Conservation (phyloP, 2,113 vertebrate species). For the Romanogobio albipinnatus region DNA sequence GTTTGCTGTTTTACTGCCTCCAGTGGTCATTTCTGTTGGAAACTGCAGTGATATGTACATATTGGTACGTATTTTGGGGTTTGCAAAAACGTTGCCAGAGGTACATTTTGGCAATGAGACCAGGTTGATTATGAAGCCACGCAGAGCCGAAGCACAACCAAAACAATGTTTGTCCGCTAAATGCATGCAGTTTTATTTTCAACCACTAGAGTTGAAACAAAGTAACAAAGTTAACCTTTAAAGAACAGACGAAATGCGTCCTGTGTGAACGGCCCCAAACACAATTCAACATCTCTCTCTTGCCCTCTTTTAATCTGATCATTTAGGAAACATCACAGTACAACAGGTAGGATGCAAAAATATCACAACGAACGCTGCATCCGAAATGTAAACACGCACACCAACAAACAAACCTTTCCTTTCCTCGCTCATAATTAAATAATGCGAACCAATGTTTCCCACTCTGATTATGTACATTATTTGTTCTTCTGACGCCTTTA, state of each 20-base stretch:
- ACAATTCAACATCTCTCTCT: not conserved
- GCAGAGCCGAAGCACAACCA: too few relatives aligned
- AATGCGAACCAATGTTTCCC: constrained; percentile 62
- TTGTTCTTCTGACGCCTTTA: constrained; percentile 62
- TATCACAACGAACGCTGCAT: constrained; percentile 63
- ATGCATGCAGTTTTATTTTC: too few relatives aligned
- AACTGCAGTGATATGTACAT: too few relatives aligned
- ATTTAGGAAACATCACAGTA: constrained; percentile 62
- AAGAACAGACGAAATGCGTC: not conserved
- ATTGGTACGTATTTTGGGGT: too few relatives aligned
- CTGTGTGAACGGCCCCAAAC: not conserved
- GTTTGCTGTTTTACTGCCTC: too few relatives aligned
- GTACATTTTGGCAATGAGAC: too few relatives aligned
- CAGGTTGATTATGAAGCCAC: too few relatives aligned
- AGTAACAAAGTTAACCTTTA: too few relatives aligned
- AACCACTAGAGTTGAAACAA: too few relatives aligned
- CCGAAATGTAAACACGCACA: constrained; percentile 56
- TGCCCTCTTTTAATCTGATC: not conserved
- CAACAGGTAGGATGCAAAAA: constrained; percentile 64
- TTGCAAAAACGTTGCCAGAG: too few relatives aligned
- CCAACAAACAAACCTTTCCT: constrained; percentile 59
- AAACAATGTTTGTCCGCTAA: too few relatives aligned
- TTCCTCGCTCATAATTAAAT: constrained; percentile 59
- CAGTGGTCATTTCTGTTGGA: too few relatives aligned
- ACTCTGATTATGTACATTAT: constrained; percentile 71